phyloP scores from a whole-genome alignment of 2,797 vertebrate species.

The Aphelocoma californica region DNA sequence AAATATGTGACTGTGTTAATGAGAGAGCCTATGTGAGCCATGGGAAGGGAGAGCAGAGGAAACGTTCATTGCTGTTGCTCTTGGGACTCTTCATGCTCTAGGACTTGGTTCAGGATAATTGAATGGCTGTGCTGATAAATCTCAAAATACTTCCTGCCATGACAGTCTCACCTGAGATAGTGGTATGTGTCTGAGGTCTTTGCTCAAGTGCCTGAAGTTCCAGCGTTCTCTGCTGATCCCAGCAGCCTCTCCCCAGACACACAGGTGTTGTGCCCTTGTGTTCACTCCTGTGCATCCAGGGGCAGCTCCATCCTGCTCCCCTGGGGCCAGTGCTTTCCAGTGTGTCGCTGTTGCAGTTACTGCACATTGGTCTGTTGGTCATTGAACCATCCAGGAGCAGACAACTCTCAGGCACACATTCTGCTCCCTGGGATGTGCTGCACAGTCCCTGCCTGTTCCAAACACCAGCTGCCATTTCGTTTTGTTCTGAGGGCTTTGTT shows the following conservation, averaged over 20 bases:
- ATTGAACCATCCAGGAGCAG: background rate
- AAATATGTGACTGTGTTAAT: background rate
- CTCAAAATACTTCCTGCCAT: background rate
- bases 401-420: background rate
- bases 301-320: rapidly evolving
- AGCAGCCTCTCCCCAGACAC: background rate
- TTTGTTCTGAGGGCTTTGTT: background rate
- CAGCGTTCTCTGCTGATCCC: background rate
- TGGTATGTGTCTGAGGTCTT: background rate
- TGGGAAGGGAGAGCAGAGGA: background rate
- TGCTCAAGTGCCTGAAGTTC: background rate
- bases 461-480: background rate
- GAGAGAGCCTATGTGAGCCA: background rate
- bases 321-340: rapidly evolving
- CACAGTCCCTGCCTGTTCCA: background rate
- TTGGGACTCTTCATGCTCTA: background rate
- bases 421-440: background rate
- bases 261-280: rapidly evolving
- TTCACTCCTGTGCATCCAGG: rapidly evolving
- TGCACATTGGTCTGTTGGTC: background rate
- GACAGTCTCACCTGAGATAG: background rate
- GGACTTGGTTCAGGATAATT: background rate
- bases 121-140: background rate
- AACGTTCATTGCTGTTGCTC: background rate
- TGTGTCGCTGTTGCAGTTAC: rapidly evolving